Evolutionary conservation across 1,140 invertebrate species (phyloP).

Genomic region (Caenorhabditis inopinata): DNA sequence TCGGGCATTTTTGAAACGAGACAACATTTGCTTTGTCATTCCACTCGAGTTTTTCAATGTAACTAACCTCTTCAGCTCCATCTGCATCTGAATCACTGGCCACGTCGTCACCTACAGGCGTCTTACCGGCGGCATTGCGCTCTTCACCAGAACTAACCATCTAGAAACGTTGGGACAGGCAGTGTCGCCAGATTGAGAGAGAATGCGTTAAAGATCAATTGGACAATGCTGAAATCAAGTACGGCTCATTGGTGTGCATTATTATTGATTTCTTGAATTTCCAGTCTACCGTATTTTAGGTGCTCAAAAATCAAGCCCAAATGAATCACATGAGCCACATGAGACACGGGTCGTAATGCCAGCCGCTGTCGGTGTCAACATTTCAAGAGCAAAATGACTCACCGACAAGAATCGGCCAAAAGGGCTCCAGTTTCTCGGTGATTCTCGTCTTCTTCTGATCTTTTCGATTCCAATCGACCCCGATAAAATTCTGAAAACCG

Average conservation of each 20-base stretch:
- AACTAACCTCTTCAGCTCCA: constrained; percentile 56
- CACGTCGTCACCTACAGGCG: constrained; percentile 27
- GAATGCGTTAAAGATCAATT: background rate
- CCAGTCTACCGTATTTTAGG: background rate
- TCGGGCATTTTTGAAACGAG: no score
- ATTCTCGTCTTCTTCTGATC: background rate
- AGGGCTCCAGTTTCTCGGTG: background rate
- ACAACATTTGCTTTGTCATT: no score
- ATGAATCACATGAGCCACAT: background rate
- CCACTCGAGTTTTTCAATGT: no score
- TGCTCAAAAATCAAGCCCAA: no score
- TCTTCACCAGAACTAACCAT: constrained; percentile 1
- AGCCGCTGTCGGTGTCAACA: background rate
- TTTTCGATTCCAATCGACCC: background rate
- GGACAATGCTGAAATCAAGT: background rate
- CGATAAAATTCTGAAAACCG: constrained; percentile 12
- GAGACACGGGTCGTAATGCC: background rate
- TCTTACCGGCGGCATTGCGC: background rate
- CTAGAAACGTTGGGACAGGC: background rate
- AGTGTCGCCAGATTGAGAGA: background rate
- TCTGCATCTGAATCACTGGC: constrained; percentile 58
- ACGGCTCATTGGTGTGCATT: background rate
- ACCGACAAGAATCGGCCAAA: background rate
- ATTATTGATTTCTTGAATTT: background rate
- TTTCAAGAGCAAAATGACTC: background rate